Percentiles rank a stretch among this genome's conserved stretches.
These are phyloP conservation scores for Hirudo medicinalis DNA, from an alignment of 1,140 invertebrate species.

Conservation along the genomic window DNA sequence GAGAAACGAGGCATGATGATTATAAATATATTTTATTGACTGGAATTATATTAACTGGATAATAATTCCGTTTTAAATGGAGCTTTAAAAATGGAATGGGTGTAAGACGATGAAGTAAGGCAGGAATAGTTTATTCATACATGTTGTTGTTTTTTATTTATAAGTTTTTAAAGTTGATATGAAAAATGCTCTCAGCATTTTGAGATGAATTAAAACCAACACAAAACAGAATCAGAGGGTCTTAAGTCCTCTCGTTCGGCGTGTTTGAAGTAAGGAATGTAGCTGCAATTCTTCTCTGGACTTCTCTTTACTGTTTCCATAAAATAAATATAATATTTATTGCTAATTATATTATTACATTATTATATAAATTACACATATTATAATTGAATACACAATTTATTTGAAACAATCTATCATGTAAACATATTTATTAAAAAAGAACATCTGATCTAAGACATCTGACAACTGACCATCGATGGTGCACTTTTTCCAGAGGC, in stretches of 20 bases:
- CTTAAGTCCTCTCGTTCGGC: conserved; percentile 13
- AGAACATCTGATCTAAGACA: neutral
- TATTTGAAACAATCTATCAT: neutral
- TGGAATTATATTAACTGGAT: no score
- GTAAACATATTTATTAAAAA: neutral
- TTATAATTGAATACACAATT: neutral
- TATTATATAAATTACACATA: no score
- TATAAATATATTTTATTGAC: no score
- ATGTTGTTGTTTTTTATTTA: no score
- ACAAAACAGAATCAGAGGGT: conserved; percentile 12
- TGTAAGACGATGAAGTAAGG: no score
- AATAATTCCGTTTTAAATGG: no score
- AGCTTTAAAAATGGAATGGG: no score
- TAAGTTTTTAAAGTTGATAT: no score
- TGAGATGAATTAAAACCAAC: conserved; percentile 1
- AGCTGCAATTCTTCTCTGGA: conserved; percentile 13
- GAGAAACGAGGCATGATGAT: neutral
- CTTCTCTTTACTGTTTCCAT: neutral
- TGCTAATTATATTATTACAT: no score
- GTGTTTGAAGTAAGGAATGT: conserved; percentile 18
- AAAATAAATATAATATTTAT: no score
- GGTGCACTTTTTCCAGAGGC: conserved; percentile 36
- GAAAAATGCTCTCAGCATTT: no score
- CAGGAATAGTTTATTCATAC: no score
- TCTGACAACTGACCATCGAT: conserved; percentile 25